Evolutionary conservation across 1,140 invertebrate species (phyloP).

Genomic region (Drosophila lowei): DNA sequence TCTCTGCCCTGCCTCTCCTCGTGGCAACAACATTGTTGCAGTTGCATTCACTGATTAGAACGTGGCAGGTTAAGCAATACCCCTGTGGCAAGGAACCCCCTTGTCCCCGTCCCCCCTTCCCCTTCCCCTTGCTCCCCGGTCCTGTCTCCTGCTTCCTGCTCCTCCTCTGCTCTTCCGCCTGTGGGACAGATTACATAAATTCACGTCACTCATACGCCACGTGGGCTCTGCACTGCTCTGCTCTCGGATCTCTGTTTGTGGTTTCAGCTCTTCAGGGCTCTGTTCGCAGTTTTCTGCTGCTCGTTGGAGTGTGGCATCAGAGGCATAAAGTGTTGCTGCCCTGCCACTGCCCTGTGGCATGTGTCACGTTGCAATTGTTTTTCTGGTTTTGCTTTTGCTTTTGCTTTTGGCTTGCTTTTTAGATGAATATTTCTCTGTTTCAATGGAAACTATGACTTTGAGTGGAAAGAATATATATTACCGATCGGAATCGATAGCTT

Average conservation of each 20-base stretch:
- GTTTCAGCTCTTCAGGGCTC: too few relatives aligned
- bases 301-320: too few relatives aligned
- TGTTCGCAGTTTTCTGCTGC: too few relatives aligned
- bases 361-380: constrained; percentile 26
- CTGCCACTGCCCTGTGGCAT: background rate
- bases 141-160: too few relatives aligned
- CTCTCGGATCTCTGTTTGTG: too few relatives aligned
- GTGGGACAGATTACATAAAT: constrained; percentile 71
- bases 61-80: constrained; percentile 63
- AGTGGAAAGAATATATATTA: too few relatives aligned
- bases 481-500: too few relatives aligned
- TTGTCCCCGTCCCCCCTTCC: background rate
- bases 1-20: background rate
- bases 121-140: too few relatives aligned
- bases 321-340: constrained; percentile 18
- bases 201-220: constrained; percentile 80
- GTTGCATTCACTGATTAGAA: constrained; percentile 77
- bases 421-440: too few relatives aligned
- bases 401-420: too few relatives aligned
- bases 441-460: too few relatives aligned
- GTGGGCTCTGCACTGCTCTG: constrained; percentile 39
- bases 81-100: background rate
- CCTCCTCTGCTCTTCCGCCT: constrained; percentile 14
- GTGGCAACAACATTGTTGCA: constrained; percentile 55
- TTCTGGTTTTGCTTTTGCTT: too few relatives aligned